Evolutionary conservation across 2,888 invertebrate species (phyloP).

Genomic region (Pseudolycoriella hygida): DNA sequence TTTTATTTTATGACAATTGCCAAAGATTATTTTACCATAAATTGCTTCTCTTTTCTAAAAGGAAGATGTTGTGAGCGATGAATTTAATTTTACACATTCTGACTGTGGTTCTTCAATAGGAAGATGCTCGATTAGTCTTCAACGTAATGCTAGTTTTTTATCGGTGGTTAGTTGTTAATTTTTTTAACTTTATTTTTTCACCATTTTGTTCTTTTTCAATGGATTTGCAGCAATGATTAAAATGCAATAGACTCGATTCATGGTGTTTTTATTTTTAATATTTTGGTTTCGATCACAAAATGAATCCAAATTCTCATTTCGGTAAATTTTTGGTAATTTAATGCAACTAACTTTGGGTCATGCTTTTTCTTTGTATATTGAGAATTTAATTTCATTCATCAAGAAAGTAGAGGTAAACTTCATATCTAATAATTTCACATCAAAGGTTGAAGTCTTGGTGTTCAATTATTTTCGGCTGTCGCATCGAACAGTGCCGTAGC

Average conservation of each 20-base stretch:
- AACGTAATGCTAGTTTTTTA: conserved; percentile 16
- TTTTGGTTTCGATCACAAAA: no score
- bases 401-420: no score
- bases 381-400: no score
- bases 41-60: conserved; percentile 14
- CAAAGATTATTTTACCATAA: conserved; percentile 1
- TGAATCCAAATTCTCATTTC: no score
- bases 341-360: no score
- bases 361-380: no score
- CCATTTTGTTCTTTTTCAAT: conserved; percentile 8
- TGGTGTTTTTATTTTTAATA: neutral
- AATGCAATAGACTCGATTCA: neutral
- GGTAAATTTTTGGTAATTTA: no score
- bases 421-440: no score
- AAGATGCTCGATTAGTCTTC: conserved; percentile 8
- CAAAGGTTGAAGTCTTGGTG: no score
- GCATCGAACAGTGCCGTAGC: no score
- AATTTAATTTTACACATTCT: conserved; percentile 13
- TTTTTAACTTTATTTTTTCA: conserved; percentile 10
- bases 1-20: no score
- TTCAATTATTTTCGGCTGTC: no score
- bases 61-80: conserved; percentile 16
- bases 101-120: conserved; percentile 13
- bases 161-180: conserved; percentile 21
- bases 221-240: neutral